Conservation (phyloP, 2,113 vertebrate genomes). For the Triplophysa dalaica region DNA sequence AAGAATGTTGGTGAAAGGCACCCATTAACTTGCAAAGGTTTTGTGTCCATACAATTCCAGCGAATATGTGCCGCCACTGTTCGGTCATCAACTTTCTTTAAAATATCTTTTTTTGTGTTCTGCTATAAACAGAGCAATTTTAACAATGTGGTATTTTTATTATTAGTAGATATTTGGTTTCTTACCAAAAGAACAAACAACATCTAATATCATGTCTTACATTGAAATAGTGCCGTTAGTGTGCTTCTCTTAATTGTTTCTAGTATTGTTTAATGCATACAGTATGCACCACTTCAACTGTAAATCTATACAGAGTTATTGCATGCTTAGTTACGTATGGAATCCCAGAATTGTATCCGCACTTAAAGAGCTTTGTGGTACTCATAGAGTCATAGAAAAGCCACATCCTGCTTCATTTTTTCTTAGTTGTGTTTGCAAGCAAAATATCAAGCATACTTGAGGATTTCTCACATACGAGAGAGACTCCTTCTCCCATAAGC, state of each 20-base stretch:
- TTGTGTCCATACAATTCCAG: too few species aligned
- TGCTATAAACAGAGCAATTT: too few species aligned
- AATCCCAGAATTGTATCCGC: constrained; percentile 5
- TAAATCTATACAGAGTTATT: constrained; percentile 16
- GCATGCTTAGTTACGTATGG: not conserved
- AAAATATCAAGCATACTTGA: constrained; percentile 32
- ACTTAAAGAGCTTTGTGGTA: not conserved
- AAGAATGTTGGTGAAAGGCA: too few species aligned
- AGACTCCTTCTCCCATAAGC: constrained; percentile 22
- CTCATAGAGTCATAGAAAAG: constrained; percentile 13
- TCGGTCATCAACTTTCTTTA: too few species aligned
- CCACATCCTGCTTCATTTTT: constrained; percentile 40
- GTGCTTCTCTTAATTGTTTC: not conserved
- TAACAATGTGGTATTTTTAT: not conserved
- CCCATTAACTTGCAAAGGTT: too few species aligned
- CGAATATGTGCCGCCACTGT: too few species aligned
- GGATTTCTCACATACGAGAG: constrained; percentile 30
- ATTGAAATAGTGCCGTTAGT: not conserved
- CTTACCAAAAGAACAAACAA: not conserved
- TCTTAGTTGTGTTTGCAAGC: constrained; percentile 33
- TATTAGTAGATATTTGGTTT: not conserved
- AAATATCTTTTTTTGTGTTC: too few species aligned
- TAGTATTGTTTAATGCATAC: not conserved
- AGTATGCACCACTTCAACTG: not conserved
- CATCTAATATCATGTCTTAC: not conserved